These are phyloP conservation scores for Potamarius usumacintae DNA, from an alignment of 2,113 vertebrate genomes.

Conservation along the genomic window DNA sequence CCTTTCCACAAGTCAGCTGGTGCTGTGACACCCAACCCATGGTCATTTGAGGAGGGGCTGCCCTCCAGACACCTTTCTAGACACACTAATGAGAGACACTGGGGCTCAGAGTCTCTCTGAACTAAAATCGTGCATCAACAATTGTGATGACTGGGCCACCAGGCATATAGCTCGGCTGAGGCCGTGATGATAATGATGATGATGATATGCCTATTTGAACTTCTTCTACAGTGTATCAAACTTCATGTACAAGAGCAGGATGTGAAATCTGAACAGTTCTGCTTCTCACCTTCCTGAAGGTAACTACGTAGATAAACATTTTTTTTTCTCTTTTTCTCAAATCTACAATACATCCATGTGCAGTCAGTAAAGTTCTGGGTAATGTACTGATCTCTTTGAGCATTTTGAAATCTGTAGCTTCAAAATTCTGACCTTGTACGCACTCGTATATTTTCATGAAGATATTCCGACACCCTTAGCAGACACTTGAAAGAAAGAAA, in stretches of 20 bases:
- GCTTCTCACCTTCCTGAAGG: neutral
- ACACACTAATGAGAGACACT: too few species aligned
- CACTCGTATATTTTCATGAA: neutral
- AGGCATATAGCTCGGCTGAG: too few species aligned
- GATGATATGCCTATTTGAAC: neutral
- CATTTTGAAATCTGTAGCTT: too few species aligned
- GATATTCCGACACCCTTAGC: neutral
- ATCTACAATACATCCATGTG: neutral
- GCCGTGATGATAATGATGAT: too few species aligned
- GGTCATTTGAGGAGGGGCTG: too few species aligned
- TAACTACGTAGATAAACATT: neutral
- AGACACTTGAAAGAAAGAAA: conserved; percentile 34
- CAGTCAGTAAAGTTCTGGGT: neutral
- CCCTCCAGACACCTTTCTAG: too few species aligned
- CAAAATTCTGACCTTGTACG: neutral
- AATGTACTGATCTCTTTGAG: neutral
- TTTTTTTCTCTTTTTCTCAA: neutral
- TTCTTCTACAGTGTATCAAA: neutral
- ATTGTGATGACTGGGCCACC: too few species aligned
- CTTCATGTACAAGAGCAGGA: neutral
- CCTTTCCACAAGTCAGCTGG: too few species aligned
- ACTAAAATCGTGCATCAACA: too few species aligned
- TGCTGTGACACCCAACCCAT: too few species aligned
- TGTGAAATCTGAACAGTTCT: neutral
- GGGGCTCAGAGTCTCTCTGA: too few species aligned